phyloP scores from a whole-genome alignment of 2,113 vertebrate species.

The Gymnocephalus cernua region DNA sequence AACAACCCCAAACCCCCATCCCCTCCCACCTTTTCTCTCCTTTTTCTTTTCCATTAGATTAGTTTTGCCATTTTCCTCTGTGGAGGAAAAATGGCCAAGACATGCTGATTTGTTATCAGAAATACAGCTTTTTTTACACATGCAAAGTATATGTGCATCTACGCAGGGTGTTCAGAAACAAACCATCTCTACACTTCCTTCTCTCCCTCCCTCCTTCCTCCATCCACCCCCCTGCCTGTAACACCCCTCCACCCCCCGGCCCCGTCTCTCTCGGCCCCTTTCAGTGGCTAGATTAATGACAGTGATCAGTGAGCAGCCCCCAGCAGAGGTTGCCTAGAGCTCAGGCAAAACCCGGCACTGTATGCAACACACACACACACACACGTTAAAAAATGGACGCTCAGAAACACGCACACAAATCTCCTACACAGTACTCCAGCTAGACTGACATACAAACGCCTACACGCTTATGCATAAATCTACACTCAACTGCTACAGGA shows the following conservation, averaged over 20 bases:
- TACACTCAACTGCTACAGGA: conserved; percentile 22
- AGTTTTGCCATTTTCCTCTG: conserved; percentile 39
- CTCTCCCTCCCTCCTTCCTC: conserved; percentile 33
- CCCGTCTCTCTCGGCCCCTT: conserved; percentile 72
- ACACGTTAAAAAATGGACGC: conserved; percentile 14
- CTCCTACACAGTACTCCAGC: conserved; percentile 32
- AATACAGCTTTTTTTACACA: conserved; percentile 13
- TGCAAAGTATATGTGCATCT: neutral
- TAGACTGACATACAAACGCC: conserved; percentile 60
- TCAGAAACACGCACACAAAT: conserved; percentile 17
- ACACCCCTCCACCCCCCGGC: conserved; percentile 36
- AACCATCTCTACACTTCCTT: conserved; percentile 30
- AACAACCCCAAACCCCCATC: conserved; percentile 29
- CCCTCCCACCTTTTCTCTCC: conserved; percentile 3
- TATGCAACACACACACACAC: conserved; percentile 41
- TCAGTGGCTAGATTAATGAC: conserved; percentile 87
- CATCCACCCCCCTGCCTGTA: conserved; percentile 44
- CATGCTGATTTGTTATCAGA: conserved; percentile 46
- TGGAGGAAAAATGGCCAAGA: conserved; percentile 21
- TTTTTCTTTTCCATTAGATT: conserved; percentile 40
- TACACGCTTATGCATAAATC: conserved; percentile 59
- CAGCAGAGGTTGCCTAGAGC: conserved; percentile 80
- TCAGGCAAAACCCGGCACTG: conserved; percentile 74
- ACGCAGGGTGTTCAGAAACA: conserved; percentile 37
- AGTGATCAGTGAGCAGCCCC: conserved; percentile 84